phyloP scores from a whole-genome alignment of 2,888 invertebrate genomes.

The Athalia circularis region DNA sequence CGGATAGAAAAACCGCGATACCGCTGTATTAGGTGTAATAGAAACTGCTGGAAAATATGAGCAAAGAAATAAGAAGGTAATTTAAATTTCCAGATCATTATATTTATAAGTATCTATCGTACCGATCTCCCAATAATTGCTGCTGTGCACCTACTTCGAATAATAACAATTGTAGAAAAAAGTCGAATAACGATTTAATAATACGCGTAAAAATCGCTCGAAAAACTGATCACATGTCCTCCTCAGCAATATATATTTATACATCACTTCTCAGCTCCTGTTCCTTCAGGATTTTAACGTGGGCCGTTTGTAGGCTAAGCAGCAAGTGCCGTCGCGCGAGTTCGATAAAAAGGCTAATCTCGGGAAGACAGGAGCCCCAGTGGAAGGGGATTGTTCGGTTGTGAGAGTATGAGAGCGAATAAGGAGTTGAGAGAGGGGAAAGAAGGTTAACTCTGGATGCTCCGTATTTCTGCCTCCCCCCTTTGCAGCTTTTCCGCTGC shows the following conservation, averaged over 20 bases:
- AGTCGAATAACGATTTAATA: too few relatives aligned
- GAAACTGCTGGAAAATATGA: neutral
- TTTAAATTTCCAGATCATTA: neutral
- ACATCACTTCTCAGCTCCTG: too few relatives aligned
- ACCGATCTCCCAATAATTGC: neutral
- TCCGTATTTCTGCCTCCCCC: conserved; percentile 34
- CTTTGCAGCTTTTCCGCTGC: conserved; percentile 30
- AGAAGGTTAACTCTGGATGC: conserved; percentile 41
- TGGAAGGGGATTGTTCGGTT: neutral
- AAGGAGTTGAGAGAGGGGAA: conserved; percentile 4
- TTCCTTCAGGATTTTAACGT: too few relatives aligned
- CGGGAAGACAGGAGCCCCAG: conserved; percentile 43
- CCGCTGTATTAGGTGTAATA: neutral
- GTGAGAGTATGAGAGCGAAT: conserved; percentile 19
- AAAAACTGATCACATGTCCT: too few relatives aligned
- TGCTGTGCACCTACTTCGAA: too few relatives aligned
- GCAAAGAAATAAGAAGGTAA: neutral
- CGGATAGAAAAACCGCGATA: neutral
- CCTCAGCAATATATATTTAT: too few relatives aligned
- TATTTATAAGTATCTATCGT: neutral
- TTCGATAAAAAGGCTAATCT: conserved; percentile 48
- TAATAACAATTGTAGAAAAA: too few relatives aligned
- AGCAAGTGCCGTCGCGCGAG: conserved; percentile 38
- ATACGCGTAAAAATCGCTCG: too few relatives aligned
- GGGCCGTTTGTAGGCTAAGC: conserved; percentile 43